Percentiles rank a stretch among this genome's conserved stretches.
Conservation (phyloP, 2,113 vertebrate species). For the Rana temporaria region DNA sequence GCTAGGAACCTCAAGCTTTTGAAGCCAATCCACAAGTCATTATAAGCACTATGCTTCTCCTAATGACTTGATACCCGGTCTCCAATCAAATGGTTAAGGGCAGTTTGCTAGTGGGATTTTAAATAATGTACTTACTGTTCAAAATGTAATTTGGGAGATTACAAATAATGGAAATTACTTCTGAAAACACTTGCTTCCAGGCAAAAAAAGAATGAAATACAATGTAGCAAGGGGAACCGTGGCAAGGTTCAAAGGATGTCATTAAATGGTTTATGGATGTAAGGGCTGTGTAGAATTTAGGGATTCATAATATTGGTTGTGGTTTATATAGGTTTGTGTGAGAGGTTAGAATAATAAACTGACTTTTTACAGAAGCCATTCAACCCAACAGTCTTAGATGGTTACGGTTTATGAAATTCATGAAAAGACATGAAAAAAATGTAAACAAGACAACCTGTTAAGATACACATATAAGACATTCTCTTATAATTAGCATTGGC, state of each 20-base stretch:
- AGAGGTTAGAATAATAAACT: not conserved
- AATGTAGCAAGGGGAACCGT: not conserved
- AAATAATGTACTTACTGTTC: conserved; percentile 35
- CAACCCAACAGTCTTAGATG: no score
- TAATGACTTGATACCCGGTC: conserved; percentile 40
- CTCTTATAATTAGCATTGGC: no score
- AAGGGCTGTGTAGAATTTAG: not conserved
- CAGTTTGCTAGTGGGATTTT: conserved; percentile 40
- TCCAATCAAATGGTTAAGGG: conserved; percentile 37
- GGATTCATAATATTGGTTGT: not conserved
- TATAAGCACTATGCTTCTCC: conserved; percentile 4
- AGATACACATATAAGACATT: no score
- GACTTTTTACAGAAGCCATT: not conserved
- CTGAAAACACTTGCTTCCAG: conserved; percentile 15
- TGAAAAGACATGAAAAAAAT: no score
- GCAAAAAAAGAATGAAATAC: not conserved
- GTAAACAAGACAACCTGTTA: no score
- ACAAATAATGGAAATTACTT: conserved; percentile 36
- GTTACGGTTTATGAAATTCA: no score
- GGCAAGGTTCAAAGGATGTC: conserved; percentile 5
- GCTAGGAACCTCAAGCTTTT: conserved; percentile 20
- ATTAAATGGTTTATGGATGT: conserved; percentile 28
- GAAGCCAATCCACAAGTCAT: conserved; percentile 38
- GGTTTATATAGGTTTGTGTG: not conserved
- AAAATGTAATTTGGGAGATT: conserved; percentile 28